Evolutionary conservation across 1,140 invertebrate species (phyloP), one percentile per base, ranked within the genome.

Genomic region (Charaxes varanes): DNA sequence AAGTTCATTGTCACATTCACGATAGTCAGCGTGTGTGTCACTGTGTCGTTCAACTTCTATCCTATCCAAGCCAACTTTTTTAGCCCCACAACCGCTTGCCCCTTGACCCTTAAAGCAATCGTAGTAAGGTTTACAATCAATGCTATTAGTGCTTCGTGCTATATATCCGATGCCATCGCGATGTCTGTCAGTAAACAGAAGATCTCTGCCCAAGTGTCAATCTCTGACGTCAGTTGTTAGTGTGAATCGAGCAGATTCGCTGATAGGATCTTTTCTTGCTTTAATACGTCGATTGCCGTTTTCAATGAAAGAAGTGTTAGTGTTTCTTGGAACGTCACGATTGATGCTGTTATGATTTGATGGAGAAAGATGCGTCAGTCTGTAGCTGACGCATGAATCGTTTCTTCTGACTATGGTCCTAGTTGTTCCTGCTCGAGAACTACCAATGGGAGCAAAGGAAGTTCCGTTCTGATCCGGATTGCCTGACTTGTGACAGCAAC

Each of bases 331-430:
- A 27, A 58, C 65, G 40, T 82, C 76, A n/a, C 80, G 49, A 24
- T 74, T 59, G 7, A 73, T 68, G 35, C 61, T 68, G 48, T 79
- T 81, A 22, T 80, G 73, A 30, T 83, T 84, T 0, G 80, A 85
- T 3, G 77, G 78, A 0, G 84, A 84, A 0, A 85, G 61, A 30
- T 85, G 80, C 0, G 80, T 70, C 0, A 84, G 59, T 4, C 80
- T 47, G 33, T 85, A 85, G 41, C 82, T 84, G 30, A 61, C 71
- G 59, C 78, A 83, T 5, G 81, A 80, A 34, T 84, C 83, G 52
- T 82, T 77, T 7, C 80, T 49, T 11, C 73, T 53, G 4, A 82
- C 70, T 6, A 77, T 49, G 2, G 77, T 77, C 4, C 69, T 51
- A 4, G 71, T 76, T 4, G 72, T 80, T 0, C 77, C 68, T 3